A percentile compares a stretch with the other conserved stretches of the same genome.
phyloP scores from a whole-genome alignment of 1,140 invertebrate genomes.

The Colletes gigas region DNA sequence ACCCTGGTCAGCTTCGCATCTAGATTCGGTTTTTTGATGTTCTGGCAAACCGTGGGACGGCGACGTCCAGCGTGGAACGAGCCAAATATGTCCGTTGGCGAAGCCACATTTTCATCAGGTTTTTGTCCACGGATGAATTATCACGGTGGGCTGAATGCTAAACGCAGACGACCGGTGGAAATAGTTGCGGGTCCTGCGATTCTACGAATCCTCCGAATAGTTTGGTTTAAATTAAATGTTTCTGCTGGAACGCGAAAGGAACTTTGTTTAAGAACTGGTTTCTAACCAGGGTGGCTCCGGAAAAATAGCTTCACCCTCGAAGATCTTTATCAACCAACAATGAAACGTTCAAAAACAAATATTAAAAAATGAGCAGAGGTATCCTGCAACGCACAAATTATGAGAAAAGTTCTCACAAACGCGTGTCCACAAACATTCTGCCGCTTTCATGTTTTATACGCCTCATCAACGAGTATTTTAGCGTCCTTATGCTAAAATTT shows the following conservation, averaged over 20 bases:
- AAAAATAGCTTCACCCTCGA: too few species aligned
- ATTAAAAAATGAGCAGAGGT: too few species aligned
- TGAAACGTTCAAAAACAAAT: too few species aligned
- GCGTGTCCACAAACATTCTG: too few species aligned
- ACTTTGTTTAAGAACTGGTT: too few species aligned
- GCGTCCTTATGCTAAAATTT: too few species aligned
- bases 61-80: conserved; percentile 40
- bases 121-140: conserved; percentile 56
- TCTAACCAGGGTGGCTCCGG: too few species aligned
- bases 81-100: conserved; percentile 66
- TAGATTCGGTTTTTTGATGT: conserved; percentile 60
- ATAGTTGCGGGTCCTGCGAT: conserved; percentile 28
- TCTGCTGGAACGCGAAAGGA: neutral
- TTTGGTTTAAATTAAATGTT: neutral
- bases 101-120: conserved; percentile 59
- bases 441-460: too few species aligned
- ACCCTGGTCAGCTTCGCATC: conserved; percentile 30
- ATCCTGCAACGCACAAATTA: too few species aligned
- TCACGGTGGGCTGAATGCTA: conserved; percentile 41
- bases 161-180: conserved; percentile 29
- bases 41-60: conserved; percentile 62
- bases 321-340: too few species aligned
- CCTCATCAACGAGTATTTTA: too few species aligned
- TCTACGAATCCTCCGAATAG: neutral
- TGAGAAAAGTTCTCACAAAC: too few species aligned